phyloP scores from a whole-genome alignment of 2,888 invertebrate species.

The Phalera bucephala region DNA sequence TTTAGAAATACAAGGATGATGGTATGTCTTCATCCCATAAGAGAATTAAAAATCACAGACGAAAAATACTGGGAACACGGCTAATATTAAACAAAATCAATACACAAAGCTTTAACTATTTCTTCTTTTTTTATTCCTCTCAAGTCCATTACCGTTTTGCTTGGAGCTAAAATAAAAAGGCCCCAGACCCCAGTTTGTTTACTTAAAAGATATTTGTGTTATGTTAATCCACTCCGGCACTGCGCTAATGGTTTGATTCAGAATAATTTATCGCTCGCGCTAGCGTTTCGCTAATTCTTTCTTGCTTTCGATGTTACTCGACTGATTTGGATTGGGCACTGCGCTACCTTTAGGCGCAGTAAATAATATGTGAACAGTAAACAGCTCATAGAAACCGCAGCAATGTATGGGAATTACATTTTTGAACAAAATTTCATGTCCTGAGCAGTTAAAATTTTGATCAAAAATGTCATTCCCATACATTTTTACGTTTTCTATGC shows the following conservation, averaged over 20 bases:
- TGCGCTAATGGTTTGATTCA: conserved; percentile 35
- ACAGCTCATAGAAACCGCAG: too few species aligned
- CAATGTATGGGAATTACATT: too few species aligned
- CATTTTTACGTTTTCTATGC: too few species aligned
- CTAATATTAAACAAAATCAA: not conserved
- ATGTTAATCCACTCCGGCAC: conserved; percentile 22
- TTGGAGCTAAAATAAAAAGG: conserved; percentile 1
- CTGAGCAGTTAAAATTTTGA: too few species aligned
- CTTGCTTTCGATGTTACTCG: not conserved
- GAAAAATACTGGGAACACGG: too few species aligned
- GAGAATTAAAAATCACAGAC: too few species aligned
- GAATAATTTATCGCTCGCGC: conserved; percentile 27
- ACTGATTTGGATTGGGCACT: not conserved
- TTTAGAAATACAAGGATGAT: too few species aligned
- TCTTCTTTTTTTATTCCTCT: not conserved
- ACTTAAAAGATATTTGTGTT: conserved; percentile 11
- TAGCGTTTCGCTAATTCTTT: conserved; percentile 36
- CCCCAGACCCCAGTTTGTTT: not conserved
- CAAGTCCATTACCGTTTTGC: conserved; percentile 1
- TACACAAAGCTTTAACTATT: not conserved
- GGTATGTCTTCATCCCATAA: too few species aligned
- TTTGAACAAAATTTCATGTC: too few species aligned
- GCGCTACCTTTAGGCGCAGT: too few species aligned
- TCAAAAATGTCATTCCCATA: too few species aligned
- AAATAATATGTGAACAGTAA: too few species aligned